Percentiles rank a stretch among this genome's conserved stretches.
Evolutionary conservation across 2,113 vertebrate genomes (phyloP).

Genomic region (Onychorhynchus coronatus): DNA sequence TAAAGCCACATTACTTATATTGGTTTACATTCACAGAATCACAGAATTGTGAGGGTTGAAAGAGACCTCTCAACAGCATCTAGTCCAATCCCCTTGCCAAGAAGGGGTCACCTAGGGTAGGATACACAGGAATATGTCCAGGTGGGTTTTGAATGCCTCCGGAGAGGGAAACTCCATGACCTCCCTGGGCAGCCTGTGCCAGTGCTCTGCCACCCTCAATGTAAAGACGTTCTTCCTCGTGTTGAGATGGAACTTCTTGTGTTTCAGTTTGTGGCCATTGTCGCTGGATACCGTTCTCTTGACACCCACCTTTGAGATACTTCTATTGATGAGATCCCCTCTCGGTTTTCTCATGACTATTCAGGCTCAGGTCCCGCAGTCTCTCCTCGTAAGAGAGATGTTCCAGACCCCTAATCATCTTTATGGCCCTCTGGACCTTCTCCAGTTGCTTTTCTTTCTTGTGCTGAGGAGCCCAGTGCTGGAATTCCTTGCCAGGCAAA

Average conservation of each 20-base stretch:
- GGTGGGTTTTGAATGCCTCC: not conserved
- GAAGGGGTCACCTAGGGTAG: not conserved
- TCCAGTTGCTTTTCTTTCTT: not conserved
- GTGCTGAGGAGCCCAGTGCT: not conserved
- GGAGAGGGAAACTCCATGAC: not conserved
- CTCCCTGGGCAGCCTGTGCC: not conserved
- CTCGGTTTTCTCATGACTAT: not conserved
- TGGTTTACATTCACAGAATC: not conserved
- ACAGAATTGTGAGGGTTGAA: not conserved
- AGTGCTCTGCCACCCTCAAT: not conserved
- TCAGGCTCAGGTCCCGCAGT: not conserved
- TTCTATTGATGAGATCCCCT: not conserved
- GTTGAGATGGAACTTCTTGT: not conserved
- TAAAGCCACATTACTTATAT: accelerated
- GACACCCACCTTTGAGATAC: not conserved
- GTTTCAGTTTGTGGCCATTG: not conserved
- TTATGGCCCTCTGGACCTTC: not conserved
- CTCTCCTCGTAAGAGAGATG: not conserved
- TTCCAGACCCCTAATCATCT: not conserved
- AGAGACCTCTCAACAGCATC: not conserved
- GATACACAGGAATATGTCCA: not conserved
- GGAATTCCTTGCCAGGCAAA: not conserved
- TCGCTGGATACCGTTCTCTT: not conserved
- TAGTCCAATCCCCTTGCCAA: not conserved
- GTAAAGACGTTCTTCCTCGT: not conserved